Evolutionary conservation across 2,113 vertebrate genomes (phyloP).

Genomic region (Steatornis caripensis): DNA sequence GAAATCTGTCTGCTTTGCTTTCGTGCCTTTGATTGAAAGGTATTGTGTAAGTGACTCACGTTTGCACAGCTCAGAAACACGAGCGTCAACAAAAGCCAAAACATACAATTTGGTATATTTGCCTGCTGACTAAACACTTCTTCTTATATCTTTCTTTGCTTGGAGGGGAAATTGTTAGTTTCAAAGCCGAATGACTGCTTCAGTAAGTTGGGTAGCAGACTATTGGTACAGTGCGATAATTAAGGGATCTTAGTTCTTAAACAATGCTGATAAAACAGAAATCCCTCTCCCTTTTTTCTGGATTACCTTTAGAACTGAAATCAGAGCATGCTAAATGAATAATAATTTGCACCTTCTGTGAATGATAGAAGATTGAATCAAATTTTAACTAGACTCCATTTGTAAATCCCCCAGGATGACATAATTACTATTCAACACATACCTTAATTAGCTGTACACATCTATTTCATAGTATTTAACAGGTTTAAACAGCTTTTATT

Average conservation of each 20-base stretch:
- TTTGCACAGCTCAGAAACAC: neutral
- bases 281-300: conserved; percentile 62
- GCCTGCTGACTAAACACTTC: conserved; percentile 54
- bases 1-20: conserved; percentile 18
- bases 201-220: conserved; percentile 55
- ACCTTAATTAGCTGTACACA: conserved; percentile 79
- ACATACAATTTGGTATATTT: conserved; percentile 39
- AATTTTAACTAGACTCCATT: conserved; percentile 79
- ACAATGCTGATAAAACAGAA: conserved; percentile 73
- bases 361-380: conserved; percentile 76
- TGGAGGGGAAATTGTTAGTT: conserved; percentile 57
- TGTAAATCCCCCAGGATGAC: conserved; percentile 78
- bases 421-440: conserved; percentile 83
- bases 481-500: conserved; percentile 56
- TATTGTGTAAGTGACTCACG: neutral
- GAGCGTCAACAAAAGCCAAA: conserved; percentile 13
- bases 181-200: conserved; percentile 61
- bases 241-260: conserved; percentile 69
- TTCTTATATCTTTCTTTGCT: conserved; percentile 12
- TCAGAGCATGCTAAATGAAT: conserved; percentile 69
- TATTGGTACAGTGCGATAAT: conserved; percentile 60
- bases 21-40: conserved; percentile 39
- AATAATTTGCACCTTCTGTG: conserved; percentile 72
- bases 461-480: conserved; percentile 71
- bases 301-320: conserved; percentile 73